A percentile compares a stretch with the other conserved stretches of the same genome.
Evolutionary conservation across 1,140 invertebrate genomes (phyloP).

Genomic region (Anoplolepis gracilipes): DNA sequence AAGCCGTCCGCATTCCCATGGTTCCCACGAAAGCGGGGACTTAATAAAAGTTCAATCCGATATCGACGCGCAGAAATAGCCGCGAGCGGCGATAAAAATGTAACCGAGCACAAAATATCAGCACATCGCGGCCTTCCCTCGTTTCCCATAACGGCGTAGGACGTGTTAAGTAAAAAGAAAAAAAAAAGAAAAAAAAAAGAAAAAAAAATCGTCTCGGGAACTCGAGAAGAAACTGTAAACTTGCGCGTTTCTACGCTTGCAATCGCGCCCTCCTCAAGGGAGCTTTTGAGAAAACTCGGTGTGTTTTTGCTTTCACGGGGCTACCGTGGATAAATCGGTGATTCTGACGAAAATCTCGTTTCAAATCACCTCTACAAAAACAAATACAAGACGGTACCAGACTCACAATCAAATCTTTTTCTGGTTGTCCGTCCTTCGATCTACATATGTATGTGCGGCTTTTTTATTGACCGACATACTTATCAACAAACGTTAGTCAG

Average conservation of each 20-base stretch:
- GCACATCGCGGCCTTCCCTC: not conserved
- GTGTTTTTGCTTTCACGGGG: constrained; percentile 18
- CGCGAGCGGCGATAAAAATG: not conserved
- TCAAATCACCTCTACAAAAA: constrained; percentile 34
- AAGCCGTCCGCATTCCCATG: not conserved
- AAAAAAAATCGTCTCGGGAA: not conserved
- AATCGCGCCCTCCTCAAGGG: not conserved
- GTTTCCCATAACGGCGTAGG: not conserved
- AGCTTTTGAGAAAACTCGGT: not conserved
- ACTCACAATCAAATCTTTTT: constrained; percentile 34
- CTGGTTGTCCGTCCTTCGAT: not conserved
- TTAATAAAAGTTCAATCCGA: constrained; percentile 1
- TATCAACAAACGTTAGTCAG: not conserved
- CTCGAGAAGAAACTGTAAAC: not conserved
- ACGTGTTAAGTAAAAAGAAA: constrained; percentile 23
- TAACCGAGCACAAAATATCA: constrained; percentile 15
- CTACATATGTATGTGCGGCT: not conserved
- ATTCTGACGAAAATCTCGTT: constrained; percentile 14
- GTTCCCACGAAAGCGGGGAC: not conserved
- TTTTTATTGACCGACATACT: constrained; percentile 7
- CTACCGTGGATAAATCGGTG: not conserved
- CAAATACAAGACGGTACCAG: not conserved
- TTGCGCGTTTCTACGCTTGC: not conserved
- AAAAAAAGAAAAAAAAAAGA: not conserved
- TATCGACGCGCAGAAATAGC: constrained; percentile 2